Evolutionary conservation across 2,113 vertebrate species (phyloP).

Genomic region (Condylura cristata): DNA sequence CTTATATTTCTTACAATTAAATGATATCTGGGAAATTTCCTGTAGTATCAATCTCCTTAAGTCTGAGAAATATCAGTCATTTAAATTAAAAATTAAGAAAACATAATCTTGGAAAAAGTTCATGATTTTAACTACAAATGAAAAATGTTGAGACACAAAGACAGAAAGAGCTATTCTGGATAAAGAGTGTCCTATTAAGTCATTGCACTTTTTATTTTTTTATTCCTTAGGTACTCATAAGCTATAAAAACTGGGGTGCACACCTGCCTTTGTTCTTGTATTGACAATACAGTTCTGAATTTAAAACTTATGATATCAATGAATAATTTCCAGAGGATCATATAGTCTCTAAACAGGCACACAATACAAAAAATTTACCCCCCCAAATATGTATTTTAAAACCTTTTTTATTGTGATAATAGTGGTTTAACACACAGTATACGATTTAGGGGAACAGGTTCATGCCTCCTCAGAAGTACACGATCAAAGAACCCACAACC

Average conservation of each 20-base stretch:
- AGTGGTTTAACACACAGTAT: too few species aligned
- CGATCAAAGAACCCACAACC: too few species aligned
- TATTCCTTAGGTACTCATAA: background rate
- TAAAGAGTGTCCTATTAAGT: background rate
- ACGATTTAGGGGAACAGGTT: too few species aligned
- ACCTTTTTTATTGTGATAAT: too few species aligned
- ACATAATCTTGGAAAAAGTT: background rate
- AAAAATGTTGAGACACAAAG: background rate
- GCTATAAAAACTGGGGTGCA: background rate
- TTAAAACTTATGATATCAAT: background rate
- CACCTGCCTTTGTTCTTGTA: background rate
- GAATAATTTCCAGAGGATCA: background rate
- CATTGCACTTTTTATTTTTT: background rate
- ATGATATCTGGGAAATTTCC: background rate
- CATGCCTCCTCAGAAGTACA: too few species aligned
- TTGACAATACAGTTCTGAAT: background rate
- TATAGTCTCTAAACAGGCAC: background rate
- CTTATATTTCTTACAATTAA: background rate
- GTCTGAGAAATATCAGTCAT: background rate
- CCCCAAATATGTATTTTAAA: too few species aligned
- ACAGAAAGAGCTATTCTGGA: background rate
- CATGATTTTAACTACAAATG: background rate
- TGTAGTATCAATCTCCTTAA: background rate
- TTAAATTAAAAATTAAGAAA: slow-evolving; percentile 34
- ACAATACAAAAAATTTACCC: background rate